phyloP scores from a whole-genome alignment of 2,113 vertebrate genomes.

The Stigmatopora argus region DNA sequence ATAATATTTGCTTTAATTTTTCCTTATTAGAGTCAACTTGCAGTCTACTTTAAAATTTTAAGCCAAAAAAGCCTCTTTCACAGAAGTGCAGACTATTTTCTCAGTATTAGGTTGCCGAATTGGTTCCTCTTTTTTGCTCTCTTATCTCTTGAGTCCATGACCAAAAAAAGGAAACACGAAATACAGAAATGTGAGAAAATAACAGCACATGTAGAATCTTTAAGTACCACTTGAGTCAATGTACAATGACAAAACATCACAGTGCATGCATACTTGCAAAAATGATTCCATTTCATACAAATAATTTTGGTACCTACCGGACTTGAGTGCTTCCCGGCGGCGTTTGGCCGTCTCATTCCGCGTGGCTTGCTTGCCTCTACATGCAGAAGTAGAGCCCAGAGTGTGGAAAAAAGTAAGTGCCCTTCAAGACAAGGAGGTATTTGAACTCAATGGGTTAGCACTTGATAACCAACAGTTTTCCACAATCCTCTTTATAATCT shows the following conservation, averaged over 20 bases:
- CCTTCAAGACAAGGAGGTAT: neutral
- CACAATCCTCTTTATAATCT: neutral
- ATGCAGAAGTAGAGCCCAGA: neutral
- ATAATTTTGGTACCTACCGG: neutral
- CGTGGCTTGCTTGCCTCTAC: neutral
- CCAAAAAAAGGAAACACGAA: neutral
- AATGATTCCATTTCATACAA: neutral
- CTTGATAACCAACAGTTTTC: neutral
- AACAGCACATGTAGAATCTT: neutral
- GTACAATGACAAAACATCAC: neutral
- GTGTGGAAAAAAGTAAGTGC: slow-evolving; percentile 1
- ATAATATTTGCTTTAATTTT: neutral
- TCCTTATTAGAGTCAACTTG: neutral
- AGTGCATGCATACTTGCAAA: neutral
- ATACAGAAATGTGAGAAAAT: neutral
- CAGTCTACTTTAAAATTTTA: neutral
- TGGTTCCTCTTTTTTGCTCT: neutral
- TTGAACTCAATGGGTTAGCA: neutral
- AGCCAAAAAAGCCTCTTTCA: neutral
- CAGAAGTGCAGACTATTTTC: neutral
- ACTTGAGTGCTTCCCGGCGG: neutral
- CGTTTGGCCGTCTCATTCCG: slow-evolving; percentile 1
- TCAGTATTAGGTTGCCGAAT: neutral
- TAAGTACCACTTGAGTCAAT: neutral
- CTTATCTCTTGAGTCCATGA: neutral